A percentile compares a stretch with the other conserved stretches of the same genome.
phyloP scores from a whole-genome alignment of 2,888 invertebrate species.

The Caradrina kadenii region DNA sequence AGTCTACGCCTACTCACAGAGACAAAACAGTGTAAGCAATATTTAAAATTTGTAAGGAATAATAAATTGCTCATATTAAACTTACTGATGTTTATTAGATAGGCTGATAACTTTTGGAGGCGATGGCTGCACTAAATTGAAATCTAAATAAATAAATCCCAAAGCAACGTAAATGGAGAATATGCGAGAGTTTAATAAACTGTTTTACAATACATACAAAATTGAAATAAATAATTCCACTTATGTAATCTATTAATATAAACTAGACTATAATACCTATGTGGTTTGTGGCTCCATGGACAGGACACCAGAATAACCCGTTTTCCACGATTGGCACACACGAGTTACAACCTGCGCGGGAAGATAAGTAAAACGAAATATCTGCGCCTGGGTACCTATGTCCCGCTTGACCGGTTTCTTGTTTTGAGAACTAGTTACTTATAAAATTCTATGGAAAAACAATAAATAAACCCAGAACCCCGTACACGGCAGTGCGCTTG shows the following conservation, averaged over 20 bases:
- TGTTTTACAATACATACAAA: constrained; percentile 1
- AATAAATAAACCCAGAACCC: not conserved
- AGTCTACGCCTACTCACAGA: constrained; percentile 8
- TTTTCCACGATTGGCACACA: constrained; percentile 51
- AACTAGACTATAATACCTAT: constrained; percentile 32
- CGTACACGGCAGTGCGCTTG: not conserved
- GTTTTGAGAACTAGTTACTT: constrained; percentile 27
- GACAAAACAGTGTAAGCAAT: not conserved
- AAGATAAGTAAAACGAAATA: constrained; percentile 42
- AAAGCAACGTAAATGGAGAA: not conserved
- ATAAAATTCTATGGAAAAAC: constrained; percentile 6
- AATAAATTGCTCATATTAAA: not conserved
- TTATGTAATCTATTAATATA: constrained; percentile 26
- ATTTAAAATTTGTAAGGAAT: not conserved
- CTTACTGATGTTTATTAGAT: not conserved
- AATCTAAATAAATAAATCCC: not conserved
- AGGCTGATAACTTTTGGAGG: not conserved
- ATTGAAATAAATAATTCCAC: constrained; percentile 6
- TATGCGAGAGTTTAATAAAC: not conserved
- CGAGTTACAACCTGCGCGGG: constrained; percentile 40
- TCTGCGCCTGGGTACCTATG: constrained; percentile 28
- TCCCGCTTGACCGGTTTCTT: constrained; percentile 35
- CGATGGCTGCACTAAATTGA: not conserved
- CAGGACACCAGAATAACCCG: constrained; percentile 47
- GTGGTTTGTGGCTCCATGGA: constrained; percentile 31